phyloP scores from a whole-genome alignment of 2,113 vertebrate genomes.

The Saccopteryx bilineata region DNA sequence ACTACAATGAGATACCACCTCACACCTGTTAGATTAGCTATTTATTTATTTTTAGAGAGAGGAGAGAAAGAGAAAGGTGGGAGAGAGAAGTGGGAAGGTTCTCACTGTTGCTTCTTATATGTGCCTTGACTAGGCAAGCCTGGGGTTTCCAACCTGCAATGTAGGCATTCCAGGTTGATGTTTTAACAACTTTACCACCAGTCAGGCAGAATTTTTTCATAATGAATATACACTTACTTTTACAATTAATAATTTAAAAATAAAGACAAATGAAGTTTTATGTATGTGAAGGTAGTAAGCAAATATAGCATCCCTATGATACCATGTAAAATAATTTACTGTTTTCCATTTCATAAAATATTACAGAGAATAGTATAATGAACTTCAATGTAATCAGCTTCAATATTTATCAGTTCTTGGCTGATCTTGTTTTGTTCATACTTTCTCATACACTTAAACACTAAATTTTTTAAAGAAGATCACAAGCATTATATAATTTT shows the following conservation, averaged over 20 bases:
- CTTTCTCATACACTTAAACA: neutral
- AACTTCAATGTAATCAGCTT: neutral
- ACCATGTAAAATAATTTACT: constrained; percentile 35
- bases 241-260: constrained; percentile 38
- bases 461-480: constrained; percentile 43
- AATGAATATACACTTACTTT: neutral
- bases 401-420: neutral
- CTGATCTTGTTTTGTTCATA: neutral
- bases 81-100: no score
- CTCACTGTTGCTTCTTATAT: no score
- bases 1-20: no score
- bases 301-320: neutral
- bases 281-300: neutral
- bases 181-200: no score
- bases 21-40: no score
- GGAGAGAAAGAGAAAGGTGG: no score
- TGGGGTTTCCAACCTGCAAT: no score
- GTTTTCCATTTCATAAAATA: constrained; percentile 13
- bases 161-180: no score
- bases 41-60: no score
- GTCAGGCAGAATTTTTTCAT: neutral
- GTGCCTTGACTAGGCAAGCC: no score
- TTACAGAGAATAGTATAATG: neutral
- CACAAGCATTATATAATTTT: neutral
- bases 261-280: constrained; percentile 48